Conservation (phyloP, 2,113 vertebrate genomes). For the Vanacampus margaritifer region DNA sequence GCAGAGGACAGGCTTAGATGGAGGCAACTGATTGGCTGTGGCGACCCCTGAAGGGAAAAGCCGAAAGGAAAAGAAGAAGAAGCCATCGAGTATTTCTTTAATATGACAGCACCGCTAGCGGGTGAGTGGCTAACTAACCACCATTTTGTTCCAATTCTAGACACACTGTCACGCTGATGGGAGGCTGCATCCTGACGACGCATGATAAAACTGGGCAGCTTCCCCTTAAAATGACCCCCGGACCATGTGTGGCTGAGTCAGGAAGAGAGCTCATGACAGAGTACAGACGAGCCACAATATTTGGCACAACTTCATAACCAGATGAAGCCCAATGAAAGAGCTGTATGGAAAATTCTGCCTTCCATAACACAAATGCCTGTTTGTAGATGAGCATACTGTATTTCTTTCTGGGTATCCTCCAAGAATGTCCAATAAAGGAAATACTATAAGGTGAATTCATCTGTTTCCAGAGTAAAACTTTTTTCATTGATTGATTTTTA, state of each 20-base stretch:
- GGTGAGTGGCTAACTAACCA: constrained; percentile 6
- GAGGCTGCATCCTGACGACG: background rate
- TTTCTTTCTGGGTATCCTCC: too few species aligned
- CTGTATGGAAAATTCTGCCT: too few species aligned
- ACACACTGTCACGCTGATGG: background rate
- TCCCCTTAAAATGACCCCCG: background rate
- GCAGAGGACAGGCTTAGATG: too few species aligned
- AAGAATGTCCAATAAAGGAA: too few species aligned
- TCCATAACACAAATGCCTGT: background rate
- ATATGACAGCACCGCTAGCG: constrained; percentile 8
- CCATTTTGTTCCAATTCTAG: constrained; percentile 22
- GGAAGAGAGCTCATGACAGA: background rate
- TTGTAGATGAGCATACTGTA: background rate
- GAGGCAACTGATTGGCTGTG: too few species aligned
- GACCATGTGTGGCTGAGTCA: background rate
- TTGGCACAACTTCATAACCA: background rate
- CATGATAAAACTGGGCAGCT: background rate
- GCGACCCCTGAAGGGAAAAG: too few species aligned
- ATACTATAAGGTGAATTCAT: too few species aligned
- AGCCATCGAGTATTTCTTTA: constrained; percentile 6
- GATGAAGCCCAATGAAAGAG: background rate
- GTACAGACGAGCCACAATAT: background rate
- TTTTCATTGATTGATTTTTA: too few species aligned
- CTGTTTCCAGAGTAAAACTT: too few species aligned
- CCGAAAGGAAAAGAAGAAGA: too few species aligned